A percentile compares a stretch with the other conserved stretches of the same genome.
Evolutionary conservation across 2,797 vertebrate genomes (phyloP).

Genomic region (Sebastes kiyomatsui): DNA sequence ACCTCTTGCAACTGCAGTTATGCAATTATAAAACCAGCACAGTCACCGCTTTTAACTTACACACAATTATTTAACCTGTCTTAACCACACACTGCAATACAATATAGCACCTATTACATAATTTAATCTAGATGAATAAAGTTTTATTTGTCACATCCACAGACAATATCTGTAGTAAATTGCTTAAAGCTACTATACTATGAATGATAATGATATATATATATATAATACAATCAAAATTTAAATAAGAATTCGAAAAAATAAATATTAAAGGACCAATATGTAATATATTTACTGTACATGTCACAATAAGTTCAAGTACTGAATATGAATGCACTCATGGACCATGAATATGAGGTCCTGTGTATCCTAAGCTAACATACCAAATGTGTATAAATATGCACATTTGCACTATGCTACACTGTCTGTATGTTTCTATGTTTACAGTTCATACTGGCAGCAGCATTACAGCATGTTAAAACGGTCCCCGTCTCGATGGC

Average conservation of each 20-base stretch:
- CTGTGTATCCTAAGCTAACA: too few species aligned
- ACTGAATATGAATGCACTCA: background rate
- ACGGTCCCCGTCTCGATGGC: constrained; percentile 27
- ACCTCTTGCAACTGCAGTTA: background rate
- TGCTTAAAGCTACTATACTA: background rate
- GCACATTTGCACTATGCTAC: background rate
- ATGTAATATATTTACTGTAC: too few species aligned
- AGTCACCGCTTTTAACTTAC: background rate
- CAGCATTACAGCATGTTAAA: constrained; percentile 39
- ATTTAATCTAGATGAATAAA: background rate
- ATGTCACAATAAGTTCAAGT: background rate
- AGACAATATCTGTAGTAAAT: background rate
- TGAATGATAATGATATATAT: background rate
- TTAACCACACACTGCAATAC: background rate
- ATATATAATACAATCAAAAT: background rate
- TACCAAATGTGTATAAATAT: background rate
- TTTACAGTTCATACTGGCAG: background rate
- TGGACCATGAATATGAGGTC: background rate
- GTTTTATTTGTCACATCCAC: background rate
- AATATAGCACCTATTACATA: background rate
- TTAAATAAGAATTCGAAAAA: background rate
- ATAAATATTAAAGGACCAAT: background rate
- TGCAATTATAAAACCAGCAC: background rate
- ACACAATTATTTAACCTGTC: background rate
- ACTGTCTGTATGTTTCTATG: background rate